A percentile compares a stretch with the other conserved stretches of the same genome.
These are phyloP conservation scores for Ericerus pela DNA, from an alignment of 1,140 invertebrate species.

Conservation along the genomic window DNA sequence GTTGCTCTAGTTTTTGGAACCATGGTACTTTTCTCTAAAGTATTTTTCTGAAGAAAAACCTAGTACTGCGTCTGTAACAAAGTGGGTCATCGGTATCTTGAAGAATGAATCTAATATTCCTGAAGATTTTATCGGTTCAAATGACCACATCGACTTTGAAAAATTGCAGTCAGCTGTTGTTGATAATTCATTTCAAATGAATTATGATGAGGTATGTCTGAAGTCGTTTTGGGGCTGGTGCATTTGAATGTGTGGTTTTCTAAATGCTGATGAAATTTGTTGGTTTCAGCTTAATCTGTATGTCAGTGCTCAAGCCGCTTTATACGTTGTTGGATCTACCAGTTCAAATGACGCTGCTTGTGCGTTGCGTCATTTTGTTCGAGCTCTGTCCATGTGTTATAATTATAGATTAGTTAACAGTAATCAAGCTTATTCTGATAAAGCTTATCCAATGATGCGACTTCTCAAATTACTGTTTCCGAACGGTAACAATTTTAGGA, in stretches of 20 bases:
- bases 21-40: background rate
- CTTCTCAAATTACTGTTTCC: background rate
- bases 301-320: background rate
- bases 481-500: background rate
- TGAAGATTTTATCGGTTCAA: no score
- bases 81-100: background rate
- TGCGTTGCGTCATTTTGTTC: background rate
- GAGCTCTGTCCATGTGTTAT: background rate
- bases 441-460: conserved; percentile 4
- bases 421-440: background rate
- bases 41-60: background rate
- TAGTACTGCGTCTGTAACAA: background rate
- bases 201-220: background rate
- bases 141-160: background rate
- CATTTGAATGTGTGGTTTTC: background rate
- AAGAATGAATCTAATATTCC: background rate
- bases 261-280: background rate
- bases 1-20: background rate
- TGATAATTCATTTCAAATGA: background rate
- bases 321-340: background rate
- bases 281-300: background rate
- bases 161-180: background rate
- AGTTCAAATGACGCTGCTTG: background rate
- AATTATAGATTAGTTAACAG: conserved; percentile 4
- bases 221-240: background rate